Percentiles rank a stretch among this genome's conserved stretches.
Conservation (phyloP, 2,113 vertebrate genomes). For the Vombatus ursinus region DNA sequence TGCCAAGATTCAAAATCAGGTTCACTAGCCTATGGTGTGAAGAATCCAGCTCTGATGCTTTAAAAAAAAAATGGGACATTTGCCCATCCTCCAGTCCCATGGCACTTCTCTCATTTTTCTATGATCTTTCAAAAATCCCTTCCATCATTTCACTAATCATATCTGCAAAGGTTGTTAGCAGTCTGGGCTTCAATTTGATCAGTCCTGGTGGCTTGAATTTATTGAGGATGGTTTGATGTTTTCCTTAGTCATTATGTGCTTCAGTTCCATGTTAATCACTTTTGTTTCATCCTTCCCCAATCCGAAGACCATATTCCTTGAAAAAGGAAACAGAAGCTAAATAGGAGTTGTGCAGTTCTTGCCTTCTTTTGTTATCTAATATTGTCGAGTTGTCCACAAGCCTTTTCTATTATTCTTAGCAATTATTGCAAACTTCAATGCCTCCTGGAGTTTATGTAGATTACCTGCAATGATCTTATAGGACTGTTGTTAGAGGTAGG, state of each 20-base stretch:
- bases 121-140: neutral
- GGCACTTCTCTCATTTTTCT: neutral
- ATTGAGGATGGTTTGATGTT: neutral
- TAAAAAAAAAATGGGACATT: neutral
- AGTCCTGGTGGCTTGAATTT: neutral
- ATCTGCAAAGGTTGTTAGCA: neutral
- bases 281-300: neutral
- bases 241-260: neutral
- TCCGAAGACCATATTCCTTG: neutral
- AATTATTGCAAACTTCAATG: neutral
- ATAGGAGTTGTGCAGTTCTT: neutral
- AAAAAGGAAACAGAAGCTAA: neutral
- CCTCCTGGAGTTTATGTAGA: neutral
- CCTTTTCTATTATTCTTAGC: neutral
- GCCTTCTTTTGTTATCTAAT: neutral
- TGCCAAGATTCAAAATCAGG: neutral
- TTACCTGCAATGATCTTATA: neutral
- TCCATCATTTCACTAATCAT: neutral
- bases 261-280: neutral
- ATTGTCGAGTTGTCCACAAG: neutral
- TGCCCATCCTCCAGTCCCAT: neutral
- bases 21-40: neutral
- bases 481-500: too few species aligned
- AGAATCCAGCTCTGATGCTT: neutral
- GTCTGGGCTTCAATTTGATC: neutral